A percentile compares a stretch with the other conserved stretches of the same genome.
phyloP scores from a whole-genome alignment of 2,797 vertebrate species.

The Fundulus diaphanus region DNA sequence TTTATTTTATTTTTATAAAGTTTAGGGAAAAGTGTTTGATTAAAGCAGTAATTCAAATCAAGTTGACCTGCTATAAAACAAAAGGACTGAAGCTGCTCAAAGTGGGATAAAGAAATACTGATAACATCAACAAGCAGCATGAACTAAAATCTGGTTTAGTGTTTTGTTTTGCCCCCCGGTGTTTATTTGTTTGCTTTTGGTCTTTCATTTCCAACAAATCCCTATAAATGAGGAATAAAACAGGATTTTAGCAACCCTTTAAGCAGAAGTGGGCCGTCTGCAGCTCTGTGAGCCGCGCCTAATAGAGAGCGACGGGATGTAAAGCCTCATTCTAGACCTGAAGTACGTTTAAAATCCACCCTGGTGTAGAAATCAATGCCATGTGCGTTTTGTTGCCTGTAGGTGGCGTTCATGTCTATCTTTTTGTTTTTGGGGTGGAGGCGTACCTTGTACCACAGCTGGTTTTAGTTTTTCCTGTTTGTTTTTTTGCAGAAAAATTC shows the following conservation, averaged over 20 bases:
- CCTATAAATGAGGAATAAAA: not conserved
- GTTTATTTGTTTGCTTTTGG: not conserved
- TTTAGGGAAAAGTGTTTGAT: not conserved
- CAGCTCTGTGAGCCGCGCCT: too few species aligned
- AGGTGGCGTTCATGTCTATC: not conserved
- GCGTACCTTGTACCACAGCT: not conserved
- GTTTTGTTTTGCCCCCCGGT: too few species aligned
- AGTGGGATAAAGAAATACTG: not conserved
- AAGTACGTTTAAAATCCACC: not conserved
- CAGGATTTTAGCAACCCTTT: not conserved
- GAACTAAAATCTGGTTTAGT: not conserved
- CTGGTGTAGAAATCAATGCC: not conserved
- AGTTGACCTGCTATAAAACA: slow-evolving; percentile 5
- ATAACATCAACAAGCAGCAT: not conserved
- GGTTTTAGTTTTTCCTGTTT: not conserved
- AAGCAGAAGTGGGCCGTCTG: too few species aligned
- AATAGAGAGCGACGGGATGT: too few species aligned
- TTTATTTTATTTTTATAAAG: too few species aligned
- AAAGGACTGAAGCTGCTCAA: not conserved
- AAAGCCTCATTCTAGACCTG: not conserved
- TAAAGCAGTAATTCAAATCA: not conserved
- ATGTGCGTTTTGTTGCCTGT: not conserved
- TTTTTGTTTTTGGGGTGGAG: not conserved
- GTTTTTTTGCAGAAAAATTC: slow-evolving; percentile 3
- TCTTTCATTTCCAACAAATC: slow-evolving; percentile 7